Base-by-base conservation (phyloP, 2,888 invertebrate species). In the Ctenicera cuprea region DNA sequence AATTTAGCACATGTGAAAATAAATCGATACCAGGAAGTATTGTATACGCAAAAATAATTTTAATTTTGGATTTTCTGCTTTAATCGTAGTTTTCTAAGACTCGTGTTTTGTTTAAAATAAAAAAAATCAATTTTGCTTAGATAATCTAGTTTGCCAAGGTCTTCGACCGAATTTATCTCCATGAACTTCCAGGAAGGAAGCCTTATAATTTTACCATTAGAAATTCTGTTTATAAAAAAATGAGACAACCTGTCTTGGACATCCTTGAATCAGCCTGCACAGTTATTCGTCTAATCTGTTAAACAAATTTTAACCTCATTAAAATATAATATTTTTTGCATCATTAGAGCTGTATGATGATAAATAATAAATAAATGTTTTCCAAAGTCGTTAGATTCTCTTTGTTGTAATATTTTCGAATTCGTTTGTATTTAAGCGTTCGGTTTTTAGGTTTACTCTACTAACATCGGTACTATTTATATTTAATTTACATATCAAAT, bases 401-500 rank as follows among this genome's bases (percentile, higher is more conserved):
- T 14, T 48, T 48, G 48, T 45, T 45, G 14, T 12, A n/a, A 7
- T 18, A 48, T 48, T 20, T 41, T 48, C 18, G 8, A 48, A 48
- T 48, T 18, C 16, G 43, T 11, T 45, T 45, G 16, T 16, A 18
- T 52, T 20, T 4, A 30, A 22, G 22, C 12, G 16, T 11, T 14
- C 41, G 41, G 14, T 26, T 43, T 61, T 62, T 26, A 62, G 9
- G 62, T 62, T 62, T 62, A 43, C 43, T 43, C 43, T 41, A 43
- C 38, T 62, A 62, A 22, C 62, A 33, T 22, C 18, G 14, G 43
- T 64, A n/a, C n/a, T n/a, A 64, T 30, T 57, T 41, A 69, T 69
- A 62, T 69, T 69, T 62, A 69, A 62, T 52, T 52, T 62, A 61
- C 59, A 38, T 61, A 66, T 66, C 66, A 66, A 72, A 61, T 61